These are phyloP conservation scores for Hyperoplus lanceolatus DNA, from an alignment of 2,797 vertebrate genomes.

Conservation along the genomic window DNA sequence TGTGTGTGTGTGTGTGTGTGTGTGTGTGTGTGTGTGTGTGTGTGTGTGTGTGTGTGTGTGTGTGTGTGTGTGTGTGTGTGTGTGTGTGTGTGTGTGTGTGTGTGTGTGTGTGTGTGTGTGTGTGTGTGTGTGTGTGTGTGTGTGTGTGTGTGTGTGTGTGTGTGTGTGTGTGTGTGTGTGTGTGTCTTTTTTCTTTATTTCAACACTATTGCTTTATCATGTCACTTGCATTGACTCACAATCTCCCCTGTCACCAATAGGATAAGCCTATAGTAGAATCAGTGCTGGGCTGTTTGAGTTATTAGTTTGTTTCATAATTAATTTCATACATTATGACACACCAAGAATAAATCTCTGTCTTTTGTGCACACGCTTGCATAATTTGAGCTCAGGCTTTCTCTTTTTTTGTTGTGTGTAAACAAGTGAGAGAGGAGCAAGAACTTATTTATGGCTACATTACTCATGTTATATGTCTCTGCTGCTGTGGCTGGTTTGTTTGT, in stretches of 20 bases:
- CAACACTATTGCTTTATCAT: conserved; percentile 42
- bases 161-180: too few species aligned
- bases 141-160: too few species aligned
- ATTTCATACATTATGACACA: conserved; percentile 72
- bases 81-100: background rate
- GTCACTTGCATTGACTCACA: conserved; percentile 36
- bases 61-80: too few species aligned
- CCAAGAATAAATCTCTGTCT: conserved; percentile 73
- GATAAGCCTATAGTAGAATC: conserved; percentile 51
- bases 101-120: too few species aligned
- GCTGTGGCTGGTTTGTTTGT: conserved; percentile 49
- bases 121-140: too few species aligned
- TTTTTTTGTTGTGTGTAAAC: conserved; percentile 61
- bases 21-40: background rate
- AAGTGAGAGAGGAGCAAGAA: conserved; percentile 55
- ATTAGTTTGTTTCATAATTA: conserved; percentile 78
- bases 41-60: too few species aligned
- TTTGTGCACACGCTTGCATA: conserved; percentile 72
- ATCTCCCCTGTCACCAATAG: conserved; percentile 42
- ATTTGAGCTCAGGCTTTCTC: conserved; percentile 51
- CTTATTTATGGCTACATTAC: conserved; percentile 76
- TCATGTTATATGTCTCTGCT: conserved; percentile 62
- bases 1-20: too few species aligned
- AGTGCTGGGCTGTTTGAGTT: conserved; percentile 57
- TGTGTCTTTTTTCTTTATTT: conserved; percentile 35